Evolutionary conservation across 2,888 invertebrate genomes (phyloP), one percentile per base, ranked within the genome.

Genomic region (Tetanocera ferruginea): DNA sequence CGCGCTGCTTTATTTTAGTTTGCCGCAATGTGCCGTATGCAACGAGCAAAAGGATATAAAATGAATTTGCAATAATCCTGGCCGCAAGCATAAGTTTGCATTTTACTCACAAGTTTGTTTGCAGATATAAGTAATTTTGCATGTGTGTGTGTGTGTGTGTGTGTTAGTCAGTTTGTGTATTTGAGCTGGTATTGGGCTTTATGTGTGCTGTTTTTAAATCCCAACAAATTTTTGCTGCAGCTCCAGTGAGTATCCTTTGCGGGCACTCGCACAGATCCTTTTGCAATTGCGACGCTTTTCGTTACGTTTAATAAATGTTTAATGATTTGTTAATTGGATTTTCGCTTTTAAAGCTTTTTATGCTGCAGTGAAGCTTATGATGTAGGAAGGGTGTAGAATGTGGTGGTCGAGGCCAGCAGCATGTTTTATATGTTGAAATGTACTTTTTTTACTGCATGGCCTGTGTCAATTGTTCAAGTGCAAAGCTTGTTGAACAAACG

Each of bases 321-420:
- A 88, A 88, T 88, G 89, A 89, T 88, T 88, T 89, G 88, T 88
- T 88, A 88, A 88, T 89, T 89, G 88, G 89, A 89, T 89, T 88
- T 88, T 84, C 87, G 87, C 86, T 87, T 87, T 86, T 81, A 55
- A 69, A 75, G 52, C 51, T 25, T 31, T 23, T 69, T 25, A 23
- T 25, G 11, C 57, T 28, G 57, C 23, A 11, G 23, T 23, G 57
- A 43, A 43, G 43, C 43, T 11, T 11, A 43, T 23, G 57, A 8
- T 25, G 19, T 23, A 23, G 57, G 57, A 25, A 23, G 57, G 57
- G 57, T 11, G 25, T 1, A 11, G 57, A 6, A 9, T n/a, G 25
- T 0, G 57, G n/a, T 25, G 14, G n/a, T 5, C 9, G 6, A 9
- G 19, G 55, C 2, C 3, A 5, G 3, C 2, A 3, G 28, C 9